Base-by-base conservation (phyloP, 2,113 vertebrate species). In the Gambusia affinis region DNA sequence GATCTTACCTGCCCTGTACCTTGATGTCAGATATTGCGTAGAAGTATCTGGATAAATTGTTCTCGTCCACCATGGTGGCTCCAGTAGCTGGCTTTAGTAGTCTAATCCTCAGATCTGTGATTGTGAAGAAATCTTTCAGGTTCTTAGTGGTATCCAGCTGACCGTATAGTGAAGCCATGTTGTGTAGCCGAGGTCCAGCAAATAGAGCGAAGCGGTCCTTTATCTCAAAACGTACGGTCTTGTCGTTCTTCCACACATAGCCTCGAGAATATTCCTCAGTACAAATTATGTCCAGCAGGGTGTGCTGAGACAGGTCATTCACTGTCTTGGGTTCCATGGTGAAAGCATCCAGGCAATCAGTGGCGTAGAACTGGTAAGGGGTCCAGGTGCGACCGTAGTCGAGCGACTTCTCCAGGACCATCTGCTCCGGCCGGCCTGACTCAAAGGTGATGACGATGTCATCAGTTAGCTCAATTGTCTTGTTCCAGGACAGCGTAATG, bases 101-200 rank as follows among this genome's bases (percentile, higher is more conserved):
- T 90, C 91, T 94, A 94, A 99, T 95, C 89, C 97, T 96, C 94
- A 99, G 95, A 90, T 99, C 97, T 2, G 98, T 99, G 92, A 99
- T 94, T 63, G 97, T 99, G 91, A 99, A 99, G 95, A 99, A 99
- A 94, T 99, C 98, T 92, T 97, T 93, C 84, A 99, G 94, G 88
- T 98, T 98, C 94, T 98, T 98, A 90, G 97, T 99, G 76, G 98
- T 99, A 94, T 99, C 98, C 89, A 99, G 95, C 91, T 99, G 98
- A 42, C 98, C 98, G 15, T 99, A 99, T 72, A 99, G 95, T 17
- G 98, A 99, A 69, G 98, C 98, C 98, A 99, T 98, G 79, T 99
- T 99, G 91, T 97, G 97, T 39, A 99, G 95, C 60, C 96, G 95
- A 62, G 98, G 97, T 78, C 98, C 98, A 57, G 98, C 98, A 87